Percentiles rank a stretch among this genome's conserved stretches.
Evolutionary conservation across 2,113 vertebrate species (phyloP).

Genomic region (Melanerpes formicivorus): DNA sequence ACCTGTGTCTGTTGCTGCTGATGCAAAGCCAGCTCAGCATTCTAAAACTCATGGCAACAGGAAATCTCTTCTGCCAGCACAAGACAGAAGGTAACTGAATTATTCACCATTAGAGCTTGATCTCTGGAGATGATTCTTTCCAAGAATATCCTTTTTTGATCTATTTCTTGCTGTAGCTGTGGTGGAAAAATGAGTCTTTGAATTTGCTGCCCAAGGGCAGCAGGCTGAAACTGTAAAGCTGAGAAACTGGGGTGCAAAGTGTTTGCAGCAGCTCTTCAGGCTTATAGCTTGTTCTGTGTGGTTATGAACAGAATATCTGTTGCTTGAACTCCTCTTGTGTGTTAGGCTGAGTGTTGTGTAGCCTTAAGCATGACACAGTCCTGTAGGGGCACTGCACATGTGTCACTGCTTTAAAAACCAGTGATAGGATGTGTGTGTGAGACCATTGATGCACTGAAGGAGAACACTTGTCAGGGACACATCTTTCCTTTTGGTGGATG

Average conservation of each 20-base stretch:
- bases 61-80: conserved; percentile 65
- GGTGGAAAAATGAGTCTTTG: not conserved
- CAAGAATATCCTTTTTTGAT: not conserved
- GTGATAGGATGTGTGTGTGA: not conserved
- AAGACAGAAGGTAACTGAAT: conserved; percentile 82
- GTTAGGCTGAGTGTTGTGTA: not conserved
- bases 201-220: not conserved
- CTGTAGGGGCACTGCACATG: not conserved
- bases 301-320: not conserved
- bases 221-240: not conserved
- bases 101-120: not conserved
- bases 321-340: not conserved
- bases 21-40: not conserved
- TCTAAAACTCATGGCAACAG: conserved; percentile 44
- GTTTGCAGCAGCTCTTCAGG: not conserved
- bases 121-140: not conserved
- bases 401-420: not conserved
- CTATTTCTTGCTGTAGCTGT: not conserved
- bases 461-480: not conserved
- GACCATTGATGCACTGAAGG: not conserved
- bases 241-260: not conserved
- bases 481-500: not conserved
- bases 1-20: not conserved
- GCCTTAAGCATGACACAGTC: not conserved
- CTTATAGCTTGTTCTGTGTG: not conserved